Evolutionary conservation across 2,797 vertebrate species (phyloP).

Genomic region (Delichon dasypus): DNA sequence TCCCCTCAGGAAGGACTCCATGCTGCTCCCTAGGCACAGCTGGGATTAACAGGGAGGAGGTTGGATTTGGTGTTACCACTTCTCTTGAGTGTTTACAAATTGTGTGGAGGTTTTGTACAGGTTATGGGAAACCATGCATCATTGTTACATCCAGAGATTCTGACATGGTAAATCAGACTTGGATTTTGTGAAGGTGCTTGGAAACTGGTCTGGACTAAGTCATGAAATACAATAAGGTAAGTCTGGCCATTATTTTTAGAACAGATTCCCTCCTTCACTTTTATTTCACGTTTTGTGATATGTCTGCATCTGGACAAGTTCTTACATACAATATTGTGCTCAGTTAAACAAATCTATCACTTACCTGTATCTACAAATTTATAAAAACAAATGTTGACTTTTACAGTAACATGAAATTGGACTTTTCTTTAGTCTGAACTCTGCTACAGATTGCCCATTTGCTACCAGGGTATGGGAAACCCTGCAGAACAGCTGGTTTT

Average conservation of each 20-base stretch:
- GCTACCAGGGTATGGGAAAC: too few relatives aligned
- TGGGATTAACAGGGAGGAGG: accelerated
- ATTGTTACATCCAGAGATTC: not conserved
- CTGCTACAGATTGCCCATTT: too few relatives aligned
- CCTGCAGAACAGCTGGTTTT: too few relatives aligned
- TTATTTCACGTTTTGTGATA: not conserved
- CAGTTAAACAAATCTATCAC: not conserved
- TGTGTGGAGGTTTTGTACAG: not conserved
- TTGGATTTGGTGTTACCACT: not conserved
- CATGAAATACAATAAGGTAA: not conserved
- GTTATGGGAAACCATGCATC: not conserved
- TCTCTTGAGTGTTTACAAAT: not conserved
- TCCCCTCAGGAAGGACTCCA: not conserved
- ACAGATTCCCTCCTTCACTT: not conserved
- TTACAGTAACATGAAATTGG: not conserved
- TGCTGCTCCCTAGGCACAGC: not conserved
- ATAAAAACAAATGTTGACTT: not conserved
- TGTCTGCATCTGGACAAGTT: not conserved
- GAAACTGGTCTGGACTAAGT: not conserved
- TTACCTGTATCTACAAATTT: not conserved
- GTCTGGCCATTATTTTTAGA: not conserved
- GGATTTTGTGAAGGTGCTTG: not conserved
- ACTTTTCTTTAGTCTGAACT: not conserved
- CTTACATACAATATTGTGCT: not conserved
- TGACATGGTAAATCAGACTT: not conserved